A percentile compares a stretch with the other conserved stretches of the same genome.
These are phyloP conservation scores for Dipodomys spectabilis DNA, from an alignment of 2,113 vertebrate genomes.

Conservation along the genomic window DNA sequence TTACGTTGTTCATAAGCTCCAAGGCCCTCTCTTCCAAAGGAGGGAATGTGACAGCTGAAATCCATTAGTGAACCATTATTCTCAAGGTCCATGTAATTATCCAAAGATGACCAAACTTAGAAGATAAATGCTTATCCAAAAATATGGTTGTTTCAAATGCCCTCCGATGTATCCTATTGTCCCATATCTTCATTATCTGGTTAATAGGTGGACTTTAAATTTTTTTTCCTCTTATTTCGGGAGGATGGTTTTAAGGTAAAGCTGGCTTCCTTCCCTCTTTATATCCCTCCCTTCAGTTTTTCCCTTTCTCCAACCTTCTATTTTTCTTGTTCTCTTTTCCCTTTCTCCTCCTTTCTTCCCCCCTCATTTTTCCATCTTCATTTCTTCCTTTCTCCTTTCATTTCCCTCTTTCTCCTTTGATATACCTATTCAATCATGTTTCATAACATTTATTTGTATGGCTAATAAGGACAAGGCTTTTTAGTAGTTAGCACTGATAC, in stretches of 20 bases:
- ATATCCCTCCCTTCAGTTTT: fast-evolving
- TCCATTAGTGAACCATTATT: not conserved
- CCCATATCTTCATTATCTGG: not conserved
- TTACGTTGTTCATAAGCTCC: not conserved
- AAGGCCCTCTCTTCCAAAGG: not conserved
- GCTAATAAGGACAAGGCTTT: not conserved
- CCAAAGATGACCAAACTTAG: not conserved
- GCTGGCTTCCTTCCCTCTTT: not conserved
- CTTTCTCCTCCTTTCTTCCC: not conserved
- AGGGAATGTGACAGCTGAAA: not conserved
- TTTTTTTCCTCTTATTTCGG: too few species aligned
- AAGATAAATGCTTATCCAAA: not conserved
- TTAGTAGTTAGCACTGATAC: not conserved
- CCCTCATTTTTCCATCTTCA: fast-evolving
- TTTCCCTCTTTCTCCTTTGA: not conserved
- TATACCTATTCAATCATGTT: not conserved
- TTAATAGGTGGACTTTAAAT: not conserved
- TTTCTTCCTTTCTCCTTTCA: not conserved
- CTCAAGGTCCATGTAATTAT: not conserved
- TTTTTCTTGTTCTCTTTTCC: too few species aligned
- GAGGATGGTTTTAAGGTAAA: not conserved
- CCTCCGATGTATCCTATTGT: not conserved
- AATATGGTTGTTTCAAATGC: not conserved
- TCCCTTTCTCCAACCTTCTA: not conserved
- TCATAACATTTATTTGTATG: conserved; percentile 22